Conservation (phyloP, 2,888 invertebrate species). For the Hofmannophila pseudospretella region DNA sequence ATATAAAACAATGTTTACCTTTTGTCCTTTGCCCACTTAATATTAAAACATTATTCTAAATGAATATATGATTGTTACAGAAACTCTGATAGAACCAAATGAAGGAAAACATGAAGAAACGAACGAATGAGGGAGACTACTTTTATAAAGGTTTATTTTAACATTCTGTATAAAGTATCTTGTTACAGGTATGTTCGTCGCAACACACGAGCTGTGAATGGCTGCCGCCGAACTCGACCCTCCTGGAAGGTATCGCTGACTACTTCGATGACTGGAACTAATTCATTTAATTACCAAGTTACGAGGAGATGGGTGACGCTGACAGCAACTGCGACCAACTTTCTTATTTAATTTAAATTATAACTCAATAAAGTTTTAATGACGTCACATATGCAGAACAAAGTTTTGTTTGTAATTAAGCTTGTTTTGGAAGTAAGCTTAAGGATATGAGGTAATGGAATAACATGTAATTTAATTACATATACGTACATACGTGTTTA, state of each 20-base stretch:
- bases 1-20: too few relatives aligned
- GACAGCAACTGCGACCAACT: neutral
- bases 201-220: constrained; percentile 66
- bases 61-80: too few relatives aligned
- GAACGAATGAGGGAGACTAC: too few relatives aligned
- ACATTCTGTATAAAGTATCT: too few relatives aligned
- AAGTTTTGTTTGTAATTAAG: constrained; percentile 1
- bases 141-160: too few relatives aligned
- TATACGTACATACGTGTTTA: neutral
- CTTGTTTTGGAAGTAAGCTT: neutral
- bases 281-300: neutral
- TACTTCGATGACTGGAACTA: constrained; percentile 21
- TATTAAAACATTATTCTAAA: too few relatives aligned
- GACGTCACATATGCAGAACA: neutral
- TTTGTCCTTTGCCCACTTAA: too few relatives aligned
- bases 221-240: constrained; percentile 79
- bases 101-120: too few relatives aligned
- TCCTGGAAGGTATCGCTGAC: constrained; percentile 50
- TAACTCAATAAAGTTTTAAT: constrained; percentile 2
- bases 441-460: neutral
- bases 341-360: neutral
- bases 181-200: constrained; percentile 49
- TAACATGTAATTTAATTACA: neutral
- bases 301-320: neutral
- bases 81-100: too few relatives aligned